Conservation (phyloP, 1,140 invertebrate species). For the Hesperophylax magnus region DNA sequence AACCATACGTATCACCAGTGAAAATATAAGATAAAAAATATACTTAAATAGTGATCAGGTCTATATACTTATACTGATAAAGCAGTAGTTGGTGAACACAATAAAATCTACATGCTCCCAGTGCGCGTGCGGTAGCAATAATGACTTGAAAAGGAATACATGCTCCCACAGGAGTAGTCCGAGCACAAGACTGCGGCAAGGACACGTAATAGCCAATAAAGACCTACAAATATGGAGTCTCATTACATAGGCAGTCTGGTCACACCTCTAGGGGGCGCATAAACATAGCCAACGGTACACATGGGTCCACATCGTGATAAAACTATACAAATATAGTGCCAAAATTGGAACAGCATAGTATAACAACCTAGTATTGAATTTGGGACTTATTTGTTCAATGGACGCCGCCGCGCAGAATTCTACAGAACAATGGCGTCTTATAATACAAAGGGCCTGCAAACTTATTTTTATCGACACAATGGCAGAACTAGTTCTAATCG, state of each 20-base stretch:
- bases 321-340: slow-evolving; percentile 33
- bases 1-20: no score
- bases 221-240: slow-evolving; percentile 40
- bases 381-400: slow-evolving; percentile 16
- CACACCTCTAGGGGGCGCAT: slow-evolving; percentile 33
- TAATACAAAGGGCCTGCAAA: background rate
- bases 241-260: slow-evolving; percentile 40
- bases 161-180: slow-evolving; percentile 16
- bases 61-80: no score
- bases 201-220: slow-evolving; percentile 35
- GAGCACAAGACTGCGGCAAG: slow-evolving; percentile 9
- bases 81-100: background rate
- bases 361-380: slow-evolving; percentile 23
- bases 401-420: no score
- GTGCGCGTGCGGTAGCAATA: background rate
- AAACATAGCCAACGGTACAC: slow-evolving; percentile 25
- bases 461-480: background rate
- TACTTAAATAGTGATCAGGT: no score
- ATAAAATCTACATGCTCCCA: slow-evolving; percentile 17
- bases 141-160: slow-evolving; percentile 28
- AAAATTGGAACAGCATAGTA: slow-evolving; percentile 29
- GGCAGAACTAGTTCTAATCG: no score
- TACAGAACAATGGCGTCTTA: background rate
- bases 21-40: no score
- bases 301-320: slow-evolving; percentile 33